Conservation (phyloP, 2,797 vertebrate species). For the Rhabdomys pumilio region DNA sequence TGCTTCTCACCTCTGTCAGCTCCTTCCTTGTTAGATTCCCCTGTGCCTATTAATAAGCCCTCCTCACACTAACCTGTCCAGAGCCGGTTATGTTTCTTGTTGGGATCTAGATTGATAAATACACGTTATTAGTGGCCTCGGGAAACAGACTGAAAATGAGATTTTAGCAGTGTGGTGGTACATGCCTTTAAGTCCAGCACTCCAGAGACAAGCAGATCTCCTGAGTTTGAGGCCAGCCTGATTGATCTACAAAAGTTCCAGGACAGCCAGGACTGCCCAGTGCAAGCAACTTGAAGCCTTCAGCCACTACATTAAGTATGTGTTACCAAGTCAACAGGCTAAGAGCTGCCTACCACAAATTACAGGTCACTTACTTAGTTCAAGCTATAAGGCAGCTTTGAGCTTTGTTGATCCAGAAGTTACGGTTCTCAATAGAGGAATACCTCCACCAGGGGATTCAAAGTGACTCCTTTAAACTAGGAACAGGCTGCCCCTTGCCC, state of each 20-base stretch:
- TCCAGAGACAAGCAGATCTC: background rate
- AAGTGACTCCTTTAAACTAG: background rate
- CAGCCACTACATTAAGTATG: background rate
- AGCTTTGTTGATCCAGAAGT: background rate
- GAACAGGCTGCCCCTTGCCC: background rate
- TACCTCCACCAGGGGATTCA: background rate
- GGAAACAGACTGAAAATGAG: slow-evolving; percentile 11
- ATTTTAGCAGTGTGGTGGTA: background rate
- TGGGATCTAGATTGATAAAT: slow-evolving; percentile 21
- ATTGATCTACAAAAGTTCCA: background rate
- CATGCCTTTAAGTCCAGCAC: background rate
- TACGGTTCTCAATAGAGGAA: background rate
- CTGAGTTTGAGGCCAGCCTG: background rate
- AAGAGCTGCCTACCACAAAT: background rate
- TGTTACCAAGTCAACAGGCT: background rate
- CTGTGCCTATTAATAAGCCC: background rate
- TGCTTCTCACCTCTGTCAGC: background rate
- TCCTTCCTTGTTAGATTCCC: background rate
- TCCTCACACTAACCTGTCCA: background rate
- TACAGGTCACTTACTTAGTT: background rate
- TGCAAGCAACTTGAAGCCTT: background rate
- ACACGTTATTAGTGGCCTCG: slow-evolving; percentile 1
- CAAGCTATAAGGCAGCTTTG: background rate
- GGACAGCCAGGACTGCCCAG: background rate
- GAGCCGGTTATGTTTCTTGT: background rate